A percentile compares a stretch with the other conserved stretches of the same genome.
These are phyloP conservation scores for Aplodontia rufa DNA, from an alignment of 2,113 vertebrate genomes.

Conservation along the genomic window DNA sequence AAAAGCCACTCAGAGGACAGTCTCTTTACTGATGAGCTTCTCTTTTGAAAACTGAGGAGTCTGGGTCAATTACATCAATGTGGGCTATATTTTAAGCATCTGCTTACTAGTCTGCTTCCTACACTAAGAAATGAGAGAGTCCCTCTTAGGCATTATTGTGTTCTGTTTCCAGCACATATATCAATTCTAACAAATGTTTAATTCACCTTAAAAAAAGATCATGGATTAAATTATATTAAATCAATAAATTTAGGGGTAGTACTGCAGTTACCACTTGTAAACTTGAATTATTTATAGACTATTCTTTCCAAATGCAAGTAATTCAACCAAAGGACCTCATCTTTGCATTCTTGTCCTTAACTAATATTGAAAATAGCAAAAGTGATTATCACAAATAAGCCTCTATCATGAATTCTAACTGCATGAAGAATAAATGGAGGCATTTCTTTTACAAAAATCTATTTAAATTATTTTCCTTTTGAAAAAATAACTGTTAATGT, in stretches of 20 bases:
- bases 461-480: conserved; percentile 34
- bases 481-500: neutral
- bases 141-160: neutral
- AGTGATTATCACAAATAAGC: conserved; percentile 11
- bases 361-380: conserved; percentile 12
- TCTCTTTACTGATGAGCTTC: neutral
- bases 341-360: neutral
- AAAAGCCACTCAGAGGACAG: neutral
- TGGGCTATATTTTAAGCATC: neutral
- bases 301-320: neutral
- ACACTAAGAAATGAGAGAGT: neutral
- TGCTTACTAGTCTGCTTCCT: neutral
- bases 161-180: neutral
- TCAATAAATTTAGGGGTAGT: neutral
- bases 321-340: neutral
- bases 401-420: neutral
- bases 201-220: neutral
- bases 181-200: neutral
- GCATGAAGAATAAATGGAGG: conserved; percentile 3
- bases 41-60: neutral
- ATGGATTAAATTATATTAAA: conserved; percentile 30
- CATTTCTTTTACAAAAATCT: neutral
- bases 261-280: neutral
- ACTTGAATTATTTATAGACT: conserved; percentile 9
- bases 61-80: neutral